Percentiles rank a stretch among this genome's conserved stretches.
phyloP scores from a whole-genome alignment of 2,113 vertebrate genomes.

The Corythaixoides concolor region DNA sequence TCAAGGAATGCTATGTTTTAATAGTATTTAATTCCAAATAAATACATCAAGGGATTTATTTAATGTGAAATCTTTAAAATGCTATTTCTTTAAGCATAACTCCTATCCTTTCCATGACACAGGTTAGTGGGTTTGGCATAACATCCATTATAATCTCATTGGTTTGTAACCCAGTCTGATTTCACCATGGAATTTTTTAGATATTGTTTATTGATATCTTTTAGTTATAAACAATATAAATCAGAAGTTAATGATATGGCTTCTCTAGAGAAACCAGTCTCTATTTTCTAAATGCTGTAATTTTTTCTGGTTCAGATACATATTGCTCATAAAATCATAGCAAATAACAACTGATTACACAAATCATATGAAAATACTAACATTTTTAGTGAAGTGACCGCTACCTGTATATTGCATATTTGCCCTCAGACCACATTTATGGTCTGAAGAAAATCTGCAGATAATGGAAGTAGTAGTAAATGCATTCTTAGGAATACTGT shows the following conservation, averaged over 20 bases:
- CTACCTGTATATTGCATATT: not conserved
- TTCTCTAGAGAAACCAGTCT: not conserved
- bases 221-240: not conserved
- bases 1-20: not conserved
- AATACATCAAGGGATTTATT: not conserved
- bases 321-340: not conserved
- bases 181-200: not conserved
- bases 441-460: not conserved
- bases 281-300: not conserved
- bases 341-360: not conserved
- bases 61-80: not conserved
- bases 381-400: not conserved
- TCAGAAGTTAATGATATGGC: not conserved
- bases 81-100: not conserved
- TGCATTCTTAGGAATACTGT: not conserved
- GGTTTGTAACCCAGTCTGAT: not conserved
- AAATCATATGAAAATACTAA: not conserved
- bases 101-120: not conserved
- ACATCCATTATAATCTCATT: not conserved
- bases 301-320: not conserved
- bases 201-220: not conserved
- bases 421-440: not conserved
- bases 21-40: not conserved
- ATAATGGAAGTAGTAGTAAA: not conserved
- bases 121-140: not conserved